Evolutionary conservation across 2,888 invertebrate species (phyloP), one percentile per base, ranked within the genome.

Genomic region (Agapetus fuscipes): DNA sequence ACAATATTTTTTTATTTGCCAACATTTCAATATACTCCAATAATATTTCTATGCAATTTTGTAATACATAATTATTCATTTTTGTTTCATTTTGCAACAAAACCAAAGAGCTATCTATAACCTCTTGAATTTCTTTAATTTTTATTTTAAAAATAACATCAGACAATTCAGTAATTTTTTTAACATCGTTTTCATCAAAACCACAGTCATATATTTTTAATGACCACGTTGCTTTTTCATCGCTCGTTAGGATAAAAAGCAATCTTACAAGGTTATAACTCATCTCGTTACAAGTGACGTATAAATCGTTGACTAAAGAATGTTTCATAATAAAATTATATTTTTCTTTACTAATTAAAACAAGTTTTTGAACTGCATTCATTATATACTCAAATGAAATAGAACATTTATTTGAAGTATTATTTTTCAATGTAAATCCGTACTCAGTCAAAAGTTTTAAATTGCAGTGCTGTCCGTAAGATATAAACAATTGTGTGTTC

Each of bases 401-500:
- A 52, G 87, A 74, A 35, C 68, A 61, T 34, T 85, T 71, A 56
- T 62, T 72, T 59, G 86, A 84, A 50, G 83, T 64, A 20, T 71
- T 66, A 66, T 88, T 89, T 0, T 76, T 71, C 43, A 83, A 59
- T 51, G 76, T 78, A 59, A 94, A 94, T 1, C 94, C 94, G 66
- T 94, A 94, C 53, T 94, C 88, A 0, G 80, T 66, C 20, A 86
- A 74, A n/a, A 94, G 64, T 57, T 83, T 84, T 1, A 76, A 59
- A 63, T 86, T 94, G 51, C 81, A 76, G 56, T 90, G 83, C 25
- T 78, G 68, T 1, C 93, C 94, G 56, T 94, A 94, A 51, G 83
- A 86, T 51, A 94, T 93, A 57, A 87, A 93, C 37, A 90, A 78
- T 67, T 94, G 83, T 25, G 78, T 66, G 56, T 76, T 76, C 38